Percentiles rank a stretch among this genome's conserved stretches.
phyloP scores from a whole-genome alignment of 2,797 vertebrate species.

The Microctenopoma steveboyesi region DNA sequence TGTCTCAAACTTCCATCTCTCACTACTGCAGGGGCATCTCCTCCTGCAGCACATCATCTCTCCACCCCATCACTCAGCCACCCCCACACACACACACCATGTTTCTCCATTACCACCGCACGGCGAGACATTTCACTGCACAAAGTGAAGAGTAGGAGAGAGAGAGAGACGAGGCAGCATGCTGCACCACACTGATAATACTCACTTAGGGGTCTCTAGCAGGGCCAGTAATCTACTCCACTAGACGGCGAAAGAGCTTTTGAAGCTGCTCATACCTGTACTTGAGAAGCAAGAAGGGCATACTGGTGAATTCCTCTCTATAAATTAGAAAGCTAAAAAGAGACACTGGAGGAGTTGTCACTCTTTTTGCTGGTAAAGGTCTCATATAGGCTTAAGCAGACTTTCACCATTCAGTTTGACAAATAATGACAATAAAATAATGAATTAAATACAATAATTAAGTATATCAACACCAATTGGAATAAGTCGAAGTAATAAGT shows the following conservation, averaged over 20 bases:
- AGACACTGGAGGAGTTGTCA: conserved; percentile 43
- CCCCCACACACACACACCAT: conserved; percentile 40
- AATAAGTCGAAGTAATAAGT: not conserved
- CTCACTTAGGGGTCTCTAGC: conserved; percentile 77
- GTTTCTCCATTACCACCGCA: conserved; percentile 67
- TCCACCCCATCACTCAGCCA: conserved; percentile 45
- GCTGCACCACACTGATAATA: conserved; percentile 79
- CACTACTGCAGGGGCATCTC: conserved; percentile 56
- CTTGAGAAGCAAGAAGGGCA: conserved; percentile 73
- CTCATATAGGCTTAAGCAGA: not conserved
- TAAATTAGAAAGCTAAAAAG: conserved; percentile 77
- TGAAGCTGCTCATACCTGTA: conserved; percentile 73
- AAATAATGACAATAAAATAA: not conserved
- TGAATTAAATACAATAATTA: not conserved
- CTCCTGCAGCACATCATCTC: conserved; percentile 54
- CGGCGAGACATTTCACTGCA: conserved; percentile 67
- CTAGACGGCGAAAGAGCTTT: conserved; percentile 83
- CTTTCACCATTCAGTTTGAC: not conserved
- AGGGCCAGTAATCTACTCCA: conserved; percentile 80
- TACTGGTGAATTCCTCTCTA: conserved; percentile 75
- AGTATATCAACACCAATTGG: too few relatives aligned
- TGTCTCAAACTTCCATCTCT: conserved; percentile 41
- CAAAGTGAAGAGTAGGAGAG: conserved; percentile 37
- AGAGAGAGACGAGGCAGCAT: conserved; percentile 61
- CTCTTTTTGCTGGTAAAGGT: conserved; percentile 37